Evolutionary conservation across 92 coral and sea anemone genomes (phyloP).

Genomic region (Parazoanthus swiftii): DNA sequence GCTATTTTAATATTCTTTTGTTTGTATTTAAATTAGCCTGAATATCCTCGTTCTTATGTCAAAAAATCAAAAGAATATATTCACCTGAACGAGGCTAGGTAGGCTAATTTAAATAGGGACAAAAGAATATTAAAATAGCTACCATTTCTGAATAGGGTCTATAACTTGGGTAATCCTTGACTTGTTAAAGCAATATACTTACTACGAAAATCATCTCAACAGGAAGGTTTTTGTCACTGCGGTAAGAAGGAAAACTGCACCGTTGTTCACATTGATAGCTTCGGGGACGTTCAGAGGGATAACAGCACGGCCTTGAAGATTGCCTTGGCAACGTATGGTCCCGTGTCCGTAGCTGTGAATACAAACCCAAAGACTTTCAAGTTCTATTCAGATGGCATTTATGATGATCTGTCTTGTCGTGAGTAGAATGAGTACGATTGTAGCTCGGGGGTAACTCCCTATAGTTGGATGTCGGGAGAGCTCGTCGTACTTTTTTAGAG

Average conservation of each 20-base stretch:
- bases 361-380: slow-evolving; percentile 54
- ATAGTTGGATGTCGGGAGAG: too few species aligned
- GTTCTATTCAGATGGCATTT: slow-evolving; percentile 54
- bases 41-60: too few species aligned
- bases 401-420: slow-evolving; percentile 49
- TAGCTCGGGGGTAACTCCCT: too few species aligned
- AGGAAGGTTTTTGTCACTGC: slow-evolving; percentile 62
- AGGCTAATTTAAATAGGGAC: too few species aligned
- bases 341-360: slow-evolving; percentile 52
- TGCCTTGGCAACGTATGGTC: slow-evolving; percentile 54
- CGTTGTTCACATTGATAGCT: slow-evolving; percentile 41
- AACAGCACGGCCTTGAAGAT: slow-evolving; percentile 48
- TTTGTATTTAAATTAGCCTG: too few species aligned
- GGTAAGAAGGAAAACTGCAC: slow-evolving; percentile 47
- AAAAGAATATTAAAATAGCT: too few species aligned
- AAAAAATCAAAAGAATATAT: too few species aligned
- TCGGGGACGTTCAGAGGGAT: slow-evolving; percentile 48
- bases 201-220: neutral
- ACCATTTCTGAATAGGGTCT: too few species aligned
- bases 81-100: too few species aligned
- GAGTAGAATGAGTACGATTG: neutral
- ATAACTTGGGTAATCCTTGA: neutral
- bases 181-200: neutral
- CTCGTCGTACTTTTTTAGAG: too few species aligned
- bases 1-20: too few species aligned